phyloP scores from a whole-genome alignment of 2,797 vertebrate species.

The Bucorvus abyssinicus region DNA sequence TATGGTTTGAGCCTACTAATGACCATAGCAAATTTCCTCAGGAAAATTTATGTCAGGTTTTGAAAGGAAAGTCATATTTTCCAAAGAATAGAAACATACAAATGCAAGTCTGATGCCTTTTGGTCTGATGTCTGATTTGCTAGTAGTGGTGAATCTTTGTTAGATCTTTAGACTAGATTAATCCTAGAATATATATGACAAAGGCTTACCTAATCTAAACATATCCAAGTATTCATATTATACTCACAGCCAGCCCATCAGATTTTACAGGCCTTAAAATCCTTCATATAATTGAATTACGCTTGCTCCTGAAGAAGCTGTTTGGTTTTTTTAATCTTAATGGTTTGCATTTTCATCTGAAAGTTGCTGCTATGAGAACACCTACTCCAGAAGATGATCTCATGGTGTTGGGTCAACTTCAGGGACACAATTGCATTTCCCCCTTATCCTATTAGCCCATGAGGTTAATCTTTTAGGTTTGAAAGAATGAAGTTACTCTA shows the following conservation, averaged over 20 bases:
- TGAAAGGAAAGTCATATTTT: not conserved
- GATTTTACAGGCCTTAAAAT: not conserved
- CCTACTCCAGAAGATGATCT: not conserved
- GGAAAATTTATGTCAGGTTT: not conserved
- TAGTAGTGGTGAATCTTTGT: not conserved
- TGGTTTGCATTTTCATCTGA: not conserved
- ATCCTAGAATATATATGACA: not conserved
- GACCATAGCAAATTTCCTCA: not conserved
- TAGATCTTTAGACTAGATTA: not conserved
- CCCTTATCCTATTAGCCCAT: not conserved
- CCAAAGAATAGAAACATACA: not conserved
- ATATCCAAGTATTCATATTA: not conserved
- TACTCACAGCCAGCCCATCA: not conserved
- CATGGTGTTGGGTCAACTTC: not conserved
- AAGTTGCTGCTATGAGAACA: not conserved
- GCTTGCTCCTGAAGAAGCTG: not conserved
- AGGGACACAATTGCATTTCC: not conserved
- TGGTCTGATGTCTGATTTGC: not conserved
- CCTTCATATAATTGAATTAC: not conserved
- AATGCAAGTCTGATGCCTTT: not conserved
- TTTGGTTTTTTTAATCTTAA: not conserved
- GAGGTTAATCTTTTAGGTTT: not conserved
- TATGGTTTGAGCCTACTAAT: not conserved
- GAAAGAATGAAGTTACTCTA: no score
- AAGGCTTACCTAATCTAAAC: not conserved